Base-by-base conservation (phyloP, 1,140 invertebrate species). In the Phymastichus coffea region DNA sequence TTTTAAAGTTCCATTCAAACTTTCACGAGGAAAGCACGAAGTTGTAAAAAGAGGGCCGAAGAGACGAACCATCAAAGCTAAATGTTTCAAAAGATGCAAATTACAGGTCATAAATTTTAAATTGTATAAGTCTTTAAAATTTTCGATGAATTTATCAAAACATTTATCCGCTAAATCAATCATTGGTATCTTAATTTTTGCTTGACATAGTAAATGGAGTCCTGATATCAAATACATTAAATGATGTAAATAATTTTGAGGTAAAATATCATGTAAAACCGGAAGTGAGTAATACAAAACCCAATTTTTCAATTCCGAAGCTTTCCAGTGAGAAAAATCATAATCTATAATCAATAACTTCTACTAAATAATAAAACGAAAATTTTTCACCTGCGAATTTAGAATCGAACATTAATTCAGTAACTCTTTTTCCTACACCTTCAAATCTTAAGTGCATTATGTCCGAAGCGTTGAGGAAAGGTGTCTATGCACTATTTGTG, bases 291-390 rank as follows among this genome's bases (percentile, higher is more conserved):
- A 63, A 43, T 48, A 52, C 1, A 51, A 61, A 54, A 40, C 43
- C 33, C 41, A 61, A 12, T 35, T 49, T 51, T 64, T 63, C 17
- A 54, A 38, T 25, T 64, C 46, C 3, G 44, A 47, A 22, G 52
- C 52, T 62, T 65, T 65, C 49, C 51, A 58, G 19, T 62, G 30
- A 12, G 19, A 10, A 25, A 62, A 28, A 19, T 65, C 20, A 25
- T 22, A 64, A 48, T 14, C 20, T 54, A 26, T 56, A 12, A 47
- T 65, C 41, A 15, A 62, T 41, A 4, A 38, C 10, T 12, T 57
- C 28, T 20, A 57, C 54, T 7, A 52, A 15, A 15, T 44, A 0
- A 19, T 23, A 26, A 12, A 57, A 12, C 10, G 38, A 47, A 48
- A 57, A 57, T 6, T 26, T 3, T 40, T 57, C 9, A 10, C 15